Base-by-base conservation (phyloP, 37 sponge, comb jelly and placozoan genomes). In the Dysidea cf. avara region DNA sequence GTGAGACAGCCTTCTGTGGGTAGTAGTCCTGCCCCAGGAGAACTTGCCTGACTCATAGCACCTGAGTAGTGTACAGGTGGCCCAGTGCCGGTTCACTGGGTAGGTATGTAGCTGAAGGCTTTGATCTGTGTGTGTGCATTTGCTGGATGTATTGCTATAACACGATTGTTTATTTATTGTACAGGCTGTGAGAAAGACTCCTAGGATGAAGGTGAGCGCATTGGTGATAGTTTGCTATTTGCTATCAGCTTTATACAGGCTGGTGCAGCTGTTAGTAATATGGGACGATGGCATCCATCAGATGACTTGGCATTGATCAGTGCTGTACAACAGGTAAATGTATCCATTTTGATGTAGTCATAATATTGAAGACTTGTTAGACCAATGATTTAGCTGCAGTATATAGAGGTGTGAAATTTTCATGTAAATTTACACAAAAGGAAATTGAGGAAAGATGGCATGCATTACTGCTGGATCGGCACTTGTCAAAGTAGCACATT, bases 401-500 rank as follows among this genome's bases (percentile, higher is more conserved):
- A 31, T 78, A 91, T 69, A 66, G 78, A 17, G 97, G 93, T 14
- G 87, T 89, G 4, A 92, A 90, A 61, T 96, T 96, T 66, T 96
- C 97, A 43, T 86, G 89, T 33, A 52, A 79, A 35, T 96, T 96
- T 52, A 92, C 87, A 20, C 78, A 89, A 33, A 78, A 64, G 48
- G 97, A 96, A 66, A 78, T 96, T n/a, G 90, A 96, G 75, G 90
- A 93, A 33, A 56, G 94, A 7, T 96, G 97, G 97, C 61, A 96
- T 58, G 90, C 97, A 7, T 79, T 96, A 17, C 81, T 96, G 43
- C 92, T 89, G 43, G 83, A 89, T 65, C 83, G 86, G 0, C 81
- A 80, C 25, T 76, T 92, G 3, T 92, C 94, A 39, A 82, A 82
- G 87, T 84, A 82, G 73, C 0, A 2, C 1, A 12, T 32, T 39